Evolutionary conservation across 2,888 invertebrate species (phyloP).

Genomic region (Diogma glabrata): DNA sequence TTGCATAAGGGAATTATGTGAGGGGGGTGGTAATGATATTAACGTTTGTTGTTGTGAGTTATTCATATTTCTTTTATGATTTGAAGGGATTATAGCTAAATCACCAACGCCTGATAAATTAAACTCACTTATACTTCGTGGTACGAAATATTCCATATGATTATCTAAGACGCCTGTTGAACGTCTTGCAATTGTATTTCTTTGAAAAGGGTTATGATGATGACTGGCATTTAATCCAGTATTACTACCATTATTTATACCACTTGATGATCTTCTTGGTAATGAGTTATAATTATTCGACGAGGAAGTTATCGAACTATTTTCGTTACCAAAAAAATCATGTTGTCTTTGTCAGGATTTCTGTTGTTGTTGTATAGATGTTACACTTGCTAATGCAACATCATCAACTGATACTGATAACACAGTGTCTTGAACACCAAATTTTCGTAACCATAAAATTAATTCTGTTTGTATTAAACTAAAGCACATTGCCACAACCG

Average conservation of each 20-base stretch:
- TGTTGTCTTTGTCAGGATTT: slow-evolving; percentile 46
- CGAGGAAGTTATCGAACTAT: slow-evolving; percentile 37
- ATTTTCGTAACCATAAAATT: slow-evolving; percentile 36
- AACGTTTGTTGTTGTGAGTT: slow-evolving; percentile 27
- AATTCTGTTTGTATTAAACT: slow-evolving; percentile 74
- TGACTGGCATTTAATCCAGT: neutral
- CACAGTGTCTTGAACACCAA: slow-evolving; percentile 34
- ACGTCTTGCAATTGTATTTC: slow-evolving; percentile 52
- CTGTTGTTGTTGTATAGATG: slow-evolving; percentile 34
- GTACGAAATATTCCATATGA: slow-evolving; percentile 71
- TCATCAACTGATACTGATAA: slow-evolving; percentile 39
- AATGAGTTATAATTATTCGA: slow-evolving; percentile 44
- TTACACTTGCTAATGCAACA: slow-evolving; percentile 39
- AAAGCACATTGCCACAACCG: slow-evolving; percentile 78
- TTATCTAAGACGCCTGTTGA: slow-evolving; percentile 49
- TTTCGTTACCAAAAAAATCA: slow-evolving; percentile 35
- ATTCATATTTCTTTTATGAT: slow-evolving; percentile 20
- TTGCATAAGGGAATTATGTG: slow-evolving; percentile 24
- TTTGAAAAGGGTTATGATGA: slow-evolving; percentile 39
- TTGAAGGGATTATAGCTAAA: slow-evolving; percentile 39
- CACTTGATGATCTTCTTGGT: slow-evolving; percentile 37
- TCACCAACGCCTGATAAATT: slow-evolving; percentile 58
- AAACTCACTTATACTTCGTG: slow-evolving; percentile 72
- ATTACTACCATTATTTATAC: slow-evolving; percentile 8
- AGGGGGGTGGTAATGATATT: slow-evolving; percentile 20